Conservation (phyloP, 2,888 invertebrate species). For the Noctua janthina region DNA sequence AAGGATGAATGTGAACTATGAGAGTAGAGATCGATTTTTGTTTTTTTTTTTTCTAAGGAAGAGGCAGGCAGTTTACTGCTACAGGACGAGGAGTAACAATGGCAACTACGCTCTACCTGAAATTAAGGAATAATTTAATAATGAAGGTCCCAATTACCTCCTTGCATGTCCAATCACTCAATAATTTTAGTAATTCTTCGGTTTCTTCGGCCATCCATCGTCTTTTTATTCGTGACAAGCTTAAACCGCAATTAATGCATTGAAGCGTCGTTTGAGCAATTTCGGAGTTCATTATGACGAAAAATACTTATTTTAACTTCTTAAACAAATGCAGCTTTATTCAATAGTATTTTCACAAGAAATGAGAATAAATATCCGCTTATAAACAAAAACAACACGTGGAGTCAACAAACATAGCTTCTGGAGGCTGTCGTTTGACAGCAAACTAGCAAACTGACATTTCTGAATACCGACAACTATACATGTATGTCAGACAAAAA, state of each 20-base stretch:
- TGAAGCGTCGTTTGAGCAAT: background rate
- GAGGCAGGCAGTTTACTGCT: no score
- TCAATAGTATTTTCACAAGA: background rate
- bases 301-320: background rate
- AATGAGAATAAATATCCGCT: background rate
- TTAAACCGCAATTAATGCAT: constrained; percentile 36
- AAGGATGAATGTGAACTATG: no score
- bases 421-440: background rate
- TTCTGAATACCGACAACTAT: background rate
- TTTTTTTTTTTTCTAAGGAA: no score
- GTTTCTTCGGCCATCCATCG: constrained; percentile 26
- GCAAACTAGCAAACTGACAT: background rate
- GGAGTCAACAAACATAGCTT: background rate
- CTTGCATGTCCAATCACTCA: constrained; percentile 36
- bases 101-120: background rate
- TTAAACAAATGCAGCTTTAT: background rate
- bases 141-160: constrained; percentile 8
- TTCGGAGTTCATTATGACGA: constrained; percentile 11
- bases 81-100: background rate
- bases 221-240: background rate
- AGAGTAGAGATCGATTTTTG: no score
- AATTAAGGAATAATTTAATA: background rate
- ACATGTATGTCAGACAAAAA: background rate
- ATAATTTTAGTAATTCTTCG: constrained; percentile 25
- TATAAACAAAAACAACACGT: constrained; percentile 10